A percentile compares a stretch with the other conserved stretches of the same genome.
Conservation (phyloP, 2,797 vertebrate species). For the Rhinophrynus dorsalis region DNA sequence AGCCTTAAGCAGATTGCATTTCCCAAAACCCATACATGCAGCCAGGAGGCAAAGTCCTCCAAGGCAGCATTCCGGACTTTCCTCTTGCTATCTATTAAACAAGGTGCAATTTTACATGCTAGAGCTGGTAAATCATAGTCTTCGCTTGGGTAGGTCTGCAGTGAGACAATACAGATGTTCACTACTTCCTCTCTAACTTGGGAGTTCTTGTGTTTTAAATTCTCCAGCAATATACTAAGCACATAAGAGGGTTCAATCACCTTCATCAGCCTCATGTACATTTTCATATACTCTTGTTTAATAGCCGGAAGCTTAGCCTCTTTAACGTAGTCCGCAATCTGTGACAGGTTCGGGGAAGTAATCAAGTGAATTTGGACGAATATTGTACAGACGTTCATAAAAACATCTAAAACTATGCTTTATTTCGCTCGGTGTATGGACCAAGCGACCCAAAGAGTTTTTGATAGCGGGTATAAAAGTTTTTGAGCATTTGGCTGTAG, state of each 20-base stretch:
- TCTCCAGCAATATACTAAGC: conserved; percentile 74
- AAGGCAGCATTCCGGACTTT: conserved; percentile 83
- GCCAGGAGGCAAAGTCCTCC: conserved; percentile 82
- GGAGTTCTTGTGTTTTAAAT: conserved; percentile 81
- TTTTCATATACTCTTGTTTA: conserved; percentile 77
- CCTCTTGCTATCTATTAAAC: conserved; percentile 77
- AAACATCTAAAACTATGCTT: too few relatives aligned
- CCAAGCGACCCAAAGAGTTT: too few relatives aligned
- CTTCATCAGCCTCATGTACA: conserved; percentile 80
- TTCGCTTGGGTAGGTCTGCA: conserved; percentile 78
- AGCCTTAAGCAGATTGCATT: conserved; percentile 76
- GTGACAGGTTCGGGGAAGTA: conserved; percentile 73
- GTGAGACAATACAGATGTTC: conserved; percentile 76
- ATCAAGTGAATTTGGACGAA: too few relatives aligned
- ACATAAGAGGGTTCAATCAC: conserved; percentile 73
- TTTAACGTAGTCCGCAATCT: conserved; percentile 72
- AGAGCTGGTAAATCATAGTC: conserved; percentile 79
- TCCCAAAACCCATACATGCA: conserved; percentile 73
- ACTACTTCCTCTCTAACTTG: conserved; percentile 80
- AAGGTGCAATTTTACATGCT: conserved; percentile 79
- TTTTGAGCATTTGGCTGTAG: too few relatives aligned
- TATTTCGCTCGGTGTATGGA: too few relatives aligned
- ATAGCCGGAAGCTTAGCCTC: conserved; percentile 77
- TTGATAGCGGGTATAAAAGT: too few relatives aligned
- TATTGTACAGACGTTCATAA: too few relatives aligned